These are phyloP conservation scores for Apodemia hepburni DNA, from an alignment of 2,888 invertebrate species.

Conservation along the genomic window DNA sequence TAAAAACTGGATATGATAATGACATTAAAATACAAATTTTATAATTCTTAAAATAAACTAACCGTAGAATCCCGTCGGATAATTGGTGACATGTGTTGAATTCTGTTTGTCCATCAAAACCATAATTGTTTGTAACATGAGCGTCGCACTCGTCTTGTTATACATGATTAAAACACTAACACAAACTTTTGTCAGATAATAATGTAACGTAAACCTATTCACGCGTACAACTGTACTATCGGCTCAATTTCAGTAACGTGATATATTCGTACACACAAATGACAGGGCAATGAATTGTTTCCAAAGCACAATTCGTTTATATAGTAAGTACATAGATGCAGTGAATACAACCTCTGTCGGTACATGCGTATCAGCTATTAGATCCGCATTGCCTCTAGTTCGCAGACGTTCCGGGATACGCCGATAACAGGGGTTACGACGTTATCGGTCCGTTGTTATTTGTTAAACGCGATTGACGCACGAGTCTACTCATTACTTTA, in stretches of 20 bases:
- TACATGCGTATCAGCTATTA: conserved; percentile 48
- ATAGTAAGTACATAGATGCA: conserved; percentile 55
- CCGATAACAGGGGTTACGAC: conserved; percentile 68
- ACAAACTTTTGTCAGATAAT: conserved; percentile 27
- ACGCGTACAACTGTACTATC: conserved; percentile 36
- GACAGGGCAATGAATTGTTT: conserved; percentile 50
- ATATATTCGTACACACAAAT: conserved; percentile 39
- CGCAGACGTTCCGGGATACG: conserved; percentile 75
- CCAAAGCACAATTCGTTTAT: conserved; percentile 49
- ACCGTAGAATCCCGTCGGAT: conserved; percentile 57
- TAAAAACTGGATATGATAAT: too few species aligned
- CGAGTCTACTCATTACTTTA: conserved; percentile 56
- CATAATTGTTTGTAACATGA: conserved; percentile 76
- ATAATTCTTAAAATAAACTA: conserved; percentile 43
- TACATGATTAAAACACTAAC: conserved; percentile 48
- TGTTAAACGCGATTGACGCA: conserved; percentile 76
- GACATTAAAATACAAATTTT: too few species aligned
- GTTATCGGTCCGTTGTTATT: conserved; percentile 64
- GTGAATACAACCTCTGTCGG: conserved; percentile 41
- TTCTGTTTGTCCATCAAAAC: conserved; percentile 73
- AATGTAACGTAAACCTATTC: conserved; percentile 28
- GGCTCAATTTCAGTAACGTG: conserved; percentile 39
- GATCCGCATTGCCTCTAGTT: conserved; percentile 51
- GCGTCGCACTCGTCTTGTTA: conserved; percentile 69
- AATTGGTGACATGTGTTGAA: conserved; percentile 60